Evolutionary conservation across 2,888 invertebrate species (phyloP), one percentile per base, ranked within the genome.

Genomic region (Eledona agricola): DNA sequence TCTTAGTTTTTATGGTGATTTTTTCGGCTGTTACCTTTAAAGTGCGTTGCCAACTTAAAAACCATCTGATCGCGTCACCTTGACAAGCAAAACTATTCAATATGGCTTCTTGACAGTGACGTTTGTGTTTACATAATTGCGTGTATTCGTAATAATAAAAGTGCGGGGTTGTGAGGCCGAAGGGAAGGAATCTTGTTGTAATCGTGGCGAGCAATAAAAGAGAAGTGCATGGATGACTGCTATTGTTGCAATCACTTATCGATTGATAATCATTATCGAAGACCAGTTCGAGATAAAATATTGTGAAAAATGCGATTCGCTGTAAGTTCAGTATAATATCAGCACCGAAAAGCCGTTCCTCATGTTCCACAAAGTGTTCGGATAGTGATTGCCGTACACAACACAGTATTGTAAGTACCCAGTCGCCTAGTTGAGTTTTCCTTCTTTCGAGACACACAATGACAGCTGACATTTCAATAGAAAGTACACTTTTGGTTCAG

Each of bases 81-180:
- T 45, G 43, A 49, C 26, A 54, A 54, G 31, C 31, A 17, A 47
- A 67, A 67, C 64, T 65, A 69, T 69, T 65, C 70, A 73, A 72
- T 68, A 72, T 73, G 72, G 72, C 72, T 64, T 57, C 70, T 62
- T 72, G 72, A 72, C 72, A 73, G 69, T 74, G 72, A 73, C 73
- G 72, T 73, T 73, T 74, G 63, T 74, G 73, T 74, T 74, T 74
- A 74, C 74, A 73, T 75, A 75, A 73, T 74, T 74, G 69, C 66
- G 64, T 71, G 66, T 69, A 67, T 69, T 67, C 59, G 64, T 61
- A 60, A 63, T 62, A 43, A 54, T 37, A 54, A 29, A 40, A 43
- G 20, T 49, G 49, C 43, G 54, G n/a, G n/a, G 29, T 43, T 49
- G 17, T 38, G 45, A 29, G 31, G 23, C 43, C 26, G 35, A 51